Base-by-base conservation (phyloP, 2,888 invertebrate genomes). In the Amorpha juglandis region DNA sequence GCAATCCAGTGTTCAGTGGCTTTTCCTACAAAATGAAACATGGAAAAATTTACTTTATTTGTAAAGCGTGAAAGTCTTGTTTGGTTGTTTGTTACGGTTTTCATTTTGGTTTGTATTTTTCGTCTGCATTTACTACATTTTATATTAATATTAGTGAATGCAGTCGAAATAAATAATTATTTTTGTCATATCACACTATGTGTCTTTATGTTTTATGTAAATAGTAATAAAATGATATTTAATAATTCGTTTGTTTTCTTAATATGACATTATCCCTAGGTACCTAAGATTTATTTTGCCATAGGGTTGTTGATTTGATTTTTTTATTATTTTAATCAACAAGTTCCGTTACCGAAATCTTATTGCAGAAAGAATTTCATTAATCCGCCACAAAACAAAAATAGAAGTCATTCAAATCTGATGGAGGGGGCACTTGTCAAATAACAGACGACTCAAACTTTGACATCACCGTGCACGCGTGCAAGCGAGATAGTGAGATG, bases 141-240 rank as follows among this genome's bases (percentile, higher is more conserved):
- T 45, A 2, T 11, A 14, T 6, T 38, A 9, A 9, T 38, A 9
- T 9, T 7, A 42, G 58, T 62, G 38, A 27, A 47, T 64, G 65
- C 64, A 62, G 52, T 64, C 27, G 64, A 52, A 68, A 67, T 69
- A 63, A 55, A 67, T 48, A 67, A 64, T 64, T 7, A 63, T 68
- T 63, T 45, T 68, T 70, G 69, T 69, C 69, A 68, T 65, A 65
- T 67, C 67, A 68, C 69, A 66, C 66, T 65, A 67, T 68, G 72
- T 75, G 71, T 71, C 74, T 74, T 77, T 78, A 76, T 74, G 73
- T 77, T 75, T 71, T 77, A 71, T 86, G 85, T 85, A 84, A 82
- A 88, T 86, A 86, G 68, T 71, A 87, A 87, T 88, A 84, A 86
- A 87, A 77, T 82, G 79, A 75, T 81, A 80, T 81, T 82, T 78